These are phyloP conservation scores for Aleiodes testaceus DNA, from an alignment of 2,888 invertebrate species.

Conservation along the genomic window DNA sequence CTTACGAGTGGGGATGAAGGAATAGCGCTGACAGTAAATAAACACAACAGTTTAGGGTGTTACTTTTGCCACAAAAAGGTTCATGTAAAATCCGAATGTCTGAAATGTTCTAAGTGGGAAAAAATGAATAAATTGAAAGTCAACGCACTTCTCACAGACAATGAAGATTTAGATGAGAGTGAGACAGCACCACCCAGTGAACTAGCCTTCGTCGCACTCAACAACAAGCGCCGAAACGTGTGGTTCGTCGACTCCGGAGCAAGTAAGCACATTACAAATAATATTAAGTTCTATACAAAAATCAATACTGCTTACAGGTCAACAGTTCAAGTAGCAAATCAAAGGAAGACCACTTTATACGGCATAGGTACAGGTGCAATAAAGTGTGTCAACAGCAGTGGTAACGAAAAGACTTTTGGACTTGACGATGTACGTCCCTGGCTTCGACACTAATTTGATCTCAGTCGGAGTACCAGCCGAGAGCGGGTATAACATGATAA, in stretches of 20 bases:
- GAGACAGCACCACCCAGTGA: background rate
- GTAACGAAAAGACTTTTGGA: constrained; percentile 40
- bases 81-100: constrained; percentile 42
- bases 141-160: too few species aligned
- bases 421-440: constrained; percentile 50
- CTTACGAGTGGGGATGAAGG: background rate
- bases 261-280: constrained; percentile 49
- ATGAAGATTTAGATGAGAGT: background rate
- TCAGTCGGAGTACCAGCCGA: constrained; percentile 48
- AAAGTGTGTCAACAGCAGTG: constrained; percentile 36
- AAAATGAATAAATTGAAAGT: too few species aligned
- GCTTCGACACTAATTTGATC: constrained; percentile 49
- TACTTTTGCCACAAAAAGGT: constrained; percentile 41
- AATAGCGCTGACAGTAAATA: constrained; percentile 25
- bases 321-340: constrained; percentile 37
- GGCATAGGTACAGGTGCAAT: constrained; percentile 48
- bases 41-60: constrained; percentile 11
- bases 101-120: constrained; percentile 36
- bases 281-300: constrained; percentile 41
- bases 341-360: constrained; percentile 28
- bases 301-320: constrained; percentile 10
- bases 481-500: constrained; percentile 38
- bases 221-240: background rate
- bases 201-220: constrained; percentile 14
- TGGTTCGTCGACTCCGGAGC: constrained; percentile 51